Evolutionary conservation across 2,797 vertebrate species (phyloP), one percentile per base, ranked within the genome.

Genomic region (Gymnocypris eckloni): DNA sequence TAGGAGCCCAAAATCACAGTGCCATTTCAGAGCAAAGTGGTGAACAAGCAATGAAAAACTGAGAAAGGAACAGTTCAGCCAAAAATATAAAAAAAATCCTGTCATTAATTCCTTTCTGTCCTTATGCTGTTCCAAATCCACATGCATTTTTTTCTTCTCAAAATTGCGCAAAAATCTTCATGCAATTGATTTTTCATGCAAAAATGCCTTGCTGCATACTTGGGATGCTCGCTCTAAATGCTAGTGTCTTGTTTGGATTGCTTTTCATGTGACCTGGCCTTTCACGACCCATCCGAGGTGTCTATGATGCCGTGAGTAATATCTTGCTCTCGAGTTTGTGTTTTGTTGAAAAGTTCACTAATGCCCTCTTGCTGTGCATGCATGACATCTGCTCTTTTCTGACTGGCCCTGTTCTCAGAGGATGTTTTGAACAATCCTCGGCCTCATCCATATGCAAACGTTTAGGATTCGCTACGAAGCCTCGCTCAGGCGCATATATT

Each of bases 341-440:
- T 86, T 86, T 37, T 67, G 54, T 82, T 81, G 75, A 87, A 87
- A 89, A 84, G 82, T 84, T 84, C 82, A 79, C 81, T 80, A 56
- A 72, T 81, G 82, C 86, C 59, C 77, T 81, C 59, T 33, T 48
- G 71, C 48, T 67, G 45, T 69, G 69, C 77, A 59, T 7, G 37
- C 37, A 67, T 72, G 73, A 81, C 16, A 59, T 78, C 56, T 81
- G 77, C 67, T 73, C 69, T 75, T 81, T 72, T 71, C 59, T 75
- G 67, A 45, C 77, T 25, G 22, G 2, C 16, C 12, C 25, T 45
- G 41, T 71, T 81, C 85, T 83, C n/a, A 41, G n/a, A 70, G 7
- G 16, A 16, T 66, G 71, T 50, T 79, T 75, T 82, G 28, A 25
- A 69, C 81, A 61, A 13, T 85, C 59, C 69, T 18, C 56, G 39